These are phyloP conservation scores for Pedionomus torquatus DNA, from an alignment of 2,113 vertebrate genomes.

Conservation along the genomic window DNA sequence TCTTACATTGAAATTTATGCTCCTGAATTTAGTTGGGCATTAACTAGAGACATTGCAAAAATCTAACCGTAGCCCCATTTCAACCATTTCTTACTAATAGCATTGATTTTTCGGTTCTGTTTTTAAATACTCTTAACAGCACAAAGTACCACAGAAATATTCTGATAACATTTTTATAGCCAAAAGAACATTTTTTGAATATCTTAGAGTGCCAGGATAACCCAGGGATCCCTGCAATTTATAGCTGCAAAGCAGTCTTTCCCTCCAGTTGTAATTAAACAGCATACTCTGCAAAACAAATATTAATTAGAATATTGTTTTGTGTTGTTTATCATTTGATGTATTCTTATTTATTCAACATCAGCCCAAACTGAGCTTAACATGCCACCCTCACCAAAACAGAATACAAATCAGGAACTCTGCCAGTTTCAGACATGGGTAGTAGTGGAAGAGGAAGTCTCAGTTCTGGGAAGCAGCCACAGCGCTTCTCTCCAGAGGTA, in stretches of 20 bases:
- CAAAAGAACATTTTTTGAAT: background rate
- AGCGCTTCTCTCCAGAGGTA: background rate
- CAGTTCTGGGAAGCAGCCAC: background rate
- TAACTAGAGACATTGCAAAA: background rate
- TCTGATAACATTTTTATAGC: background rate
- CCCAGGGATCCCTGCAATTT: background rate
- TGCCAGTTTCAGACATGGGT: background rate
- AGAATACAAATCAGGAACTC: background rate
- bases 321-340: background rate
- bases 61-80: background rate
- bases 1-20: background rate
- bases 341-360: background rate
- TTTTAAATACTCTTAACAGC: background rate
- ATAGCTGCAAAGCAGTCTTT: background rate
- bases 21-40: background rate
- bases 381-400: fast-evolving
- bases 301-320: background rate
- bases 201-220: background rate
- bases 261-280: background rate
- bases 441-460: background rate
- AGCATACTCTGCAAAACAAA: background rate
- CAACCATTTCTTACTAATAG: background rate
- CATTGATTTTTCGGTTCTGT: background rate
- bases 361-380: background rate
- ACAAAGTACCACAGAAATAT: background rate